Evolutionary conservation across 2,113 vertebrate genomes (phyloP).

Genomic region (Notothenia rossii): DNA sequence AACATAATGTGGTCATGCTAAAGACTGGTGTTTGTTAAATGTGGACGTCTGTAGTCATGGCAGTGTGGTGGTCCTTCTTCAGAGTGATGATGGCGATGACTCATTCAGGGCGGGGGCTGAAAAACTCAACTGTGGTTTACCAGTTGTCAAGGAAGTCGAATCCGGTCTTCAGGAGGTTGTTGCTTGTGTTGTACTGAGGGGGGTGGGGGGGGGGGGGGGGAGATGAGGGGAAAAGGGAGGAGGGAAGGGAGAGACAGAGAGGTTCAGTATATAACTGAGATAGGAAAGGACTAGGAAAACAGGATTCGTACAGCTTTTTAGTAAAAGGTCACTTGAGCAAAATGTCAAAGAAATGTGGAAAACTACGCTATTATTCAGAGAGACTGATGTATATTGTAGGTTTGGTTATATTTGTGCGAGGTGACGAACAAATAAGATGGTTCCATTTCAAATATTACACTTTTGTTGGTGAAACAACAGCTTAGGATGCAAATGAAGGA

Average conservation of each 20-base stretch:
- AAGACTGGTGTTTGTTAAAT: conserved; percentile 31
- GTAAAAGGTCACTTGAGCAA: too few relatives aligned
- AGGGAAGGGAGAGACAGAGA: not conserved
- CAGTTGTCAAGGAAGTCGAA: conserved; percentile 99
- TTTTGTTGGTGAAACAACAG: too few relatives aligned
- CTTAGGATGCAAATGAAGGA: too few relatives aligned
- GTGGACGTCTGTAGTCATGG: conserved; percentile 62
- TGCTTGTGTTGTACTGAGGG: conserved; percentile 90
- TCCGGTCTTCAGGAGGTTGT: conserved; percentile 94
- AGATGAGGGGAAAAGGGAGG: too few relatives aligned
- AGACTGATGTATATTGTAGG: too few relatives aligned
- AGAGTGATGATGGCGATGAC: conserved; percentile 40
- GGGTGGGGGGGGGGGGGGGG: not conserved
- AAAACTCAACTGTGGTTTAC: conserved; percentile 79
- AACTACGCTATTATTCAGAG: too few relatives aligned
- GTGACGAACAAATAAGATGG: too few relatives aligned
- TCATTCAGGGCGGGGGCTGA: conserved; percentile 13
- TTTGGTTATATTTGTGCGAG: too few relatives aligned
- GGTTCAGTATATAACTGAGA: not conserved
- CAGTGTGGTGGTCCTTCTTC: conserved; percentile 59
- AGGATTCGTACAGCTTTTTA: too few relatives aligned
- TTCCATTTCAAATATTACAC: too few relatives aligned
- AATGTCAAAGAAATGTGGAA: too few relatives aligned
- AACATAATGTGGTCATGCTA: conserved; percentile 30
- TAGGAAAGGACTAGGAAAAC: too few relatives aligned